Evolutionary conservation across 2,797 vertebrate species (phyloP), one percentile per base, ranked within the genome.

Genomic region (Alcedo quadribrachys): DNA sequence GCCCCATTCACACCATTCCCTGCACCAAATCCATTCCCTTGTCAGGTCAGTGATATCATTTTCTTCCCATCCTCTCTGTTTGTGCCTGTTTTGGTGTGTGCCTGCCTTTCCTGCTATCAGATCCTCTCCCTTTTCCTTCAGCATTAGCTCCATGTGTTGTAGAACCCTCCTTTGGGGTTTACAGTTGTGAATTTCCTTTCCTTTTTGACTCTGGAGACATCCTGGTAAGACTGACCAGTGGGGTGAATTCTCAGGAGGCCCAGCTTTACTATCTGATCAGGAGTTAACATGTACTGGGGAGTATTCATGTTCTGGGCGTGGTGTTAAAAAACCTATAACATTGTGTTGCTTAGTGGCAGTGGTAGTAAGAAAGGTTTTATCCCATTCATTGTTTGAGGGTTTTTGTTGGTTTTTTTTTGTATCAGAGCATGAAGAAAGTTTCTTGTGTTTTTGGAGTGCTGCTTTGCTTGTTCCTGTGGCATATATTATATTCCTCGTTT

Each of bases 361-460:
- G 5, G 9, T 21, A 67, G 25, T 25, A 82, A 89, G 40, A 40
- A 33, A 46, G 5, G 5, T 1, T 5, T 32, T 62, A 24, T 2
- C 5, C 8, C 0, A 3, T n/a, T 35, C 35, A 2, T 15, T n/a
- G 30, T 16, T 51, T 50, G 5, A 37, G 37, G 37, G 37, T 4
- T 4, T 22, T n/a, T n/a, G 2, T 15, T n/a, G 27, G 12, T 51
- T 50, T 3, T 5, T 5, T 22, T n/a, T 28, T 3, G 4, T 71
- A 3, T 28, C 22, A 62, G 16, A 11, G 13, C 17, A 27, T 13
- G 28, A 83, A 62, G 7, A 5, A 33, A 25, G 18, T 80, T 92
- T 1, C 0, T 7, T 2, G 3, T 37, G 33, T 1, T 7, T 58
- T 69, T 45, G 18, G 19, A 62, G 8, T 58, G 32, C 0, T 3